phyloP scores from a whole-genome alignment of 2,797 vertebrate genomes.

The Anas bahamensis region DNA sequence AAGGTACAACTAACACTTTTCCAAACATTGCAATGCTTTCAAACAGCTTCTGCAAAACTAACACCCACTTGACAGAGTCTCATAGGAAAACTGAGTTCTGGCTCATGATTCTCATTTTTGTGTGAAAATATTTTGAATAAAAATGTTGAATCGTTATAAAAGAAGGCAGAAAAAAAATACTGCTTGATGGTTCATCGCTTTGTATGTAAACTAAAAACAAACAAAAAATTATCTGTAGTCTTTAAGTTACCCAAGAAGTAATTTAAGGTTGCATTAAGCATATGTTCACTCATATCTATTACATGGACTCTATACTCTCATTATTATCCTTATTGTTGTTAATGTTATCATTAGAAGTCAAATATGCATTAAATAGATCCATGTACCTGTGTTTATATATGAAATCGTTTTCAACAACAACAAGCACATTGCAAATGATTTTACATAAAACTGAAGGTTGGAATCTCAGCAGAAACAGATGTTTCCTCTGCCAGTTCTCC shows the following conservation, averaged over 20 bases:
- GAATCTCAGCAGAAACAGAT: not conserved
- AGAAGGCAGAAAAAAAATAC: not conserved
- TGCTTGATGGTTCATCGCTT: not conserved
- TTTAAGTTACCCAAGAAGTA: not conserved
- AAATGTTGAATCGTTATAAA: not conserved
- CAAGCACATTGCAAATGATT: not conserved
- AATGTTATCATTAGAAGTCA: not conserved
- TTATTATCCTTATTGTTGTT: not conserved
- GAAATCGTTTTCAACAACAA: not conserved
- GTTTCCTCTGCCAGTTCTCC: not conserved
- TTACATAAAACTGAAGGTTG: not conserved
- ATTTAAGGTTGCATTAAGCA: not conserved
- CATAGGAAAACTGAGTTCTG: not conserved
- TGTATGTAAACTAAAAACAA: not conserved
- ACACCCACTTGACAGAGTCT: not conserved
- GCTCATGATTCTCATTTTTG: not conserved
- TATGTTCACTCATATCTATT: rapidly evolving
- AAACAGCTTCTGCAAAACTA: not conserved
- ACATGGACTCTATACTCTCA: not conserved
- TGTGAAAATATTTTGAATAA: not conserved
- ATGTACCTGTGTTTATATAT: not conserved
- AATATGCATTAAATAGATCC: not conserved
- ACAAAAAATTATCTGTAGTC: not conserved
- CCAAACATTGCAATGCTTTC: not conserved
- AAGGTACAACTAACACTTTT: not conserved